A percentile compares a stretch with the other conserved stretches of the same genome.
phyloP scores from a whole-genome alignment of 2,113 vertebrate species.

The Alligator mississippiensis region DNA sequence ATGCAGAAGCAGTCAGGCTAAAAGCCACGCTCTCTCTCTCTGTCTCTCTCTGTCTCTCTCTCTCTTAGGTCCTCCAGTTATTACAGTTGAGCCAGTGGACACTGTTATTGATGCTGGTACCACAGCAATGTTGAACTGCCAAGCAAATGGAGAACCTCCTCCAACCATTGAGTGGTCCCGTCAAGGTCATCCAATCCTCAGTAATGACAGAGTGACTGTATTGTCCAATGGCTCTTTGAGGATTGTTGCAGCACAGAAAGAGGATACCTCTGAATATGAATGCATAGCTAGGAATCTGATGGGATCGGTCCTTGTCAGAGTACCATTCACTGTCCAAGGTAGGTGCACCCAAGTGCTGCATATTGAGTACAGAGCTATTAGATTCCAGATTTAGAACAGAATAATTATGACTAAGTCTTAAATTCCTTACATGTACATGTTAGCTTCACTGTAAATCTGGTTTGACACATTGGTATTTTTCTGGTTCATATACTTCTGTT shows the following conservation, averaged over 20 bases:
- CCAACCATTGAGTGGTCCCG: slow-evolving; percentile 89
- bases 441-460: not conserved
- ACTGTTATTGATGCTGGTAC: slow-evolving; percentile 84
- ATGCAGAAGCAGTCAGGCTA: not conserved
- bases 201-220: slow-evolving; percentile 74
- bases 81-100: slow-evolving; percentile 85
- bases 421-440: not conserved
- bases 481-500: not conserved
- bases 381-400: not conserved
- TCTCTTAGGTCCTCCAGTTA: slow-evolving; percentile 85
- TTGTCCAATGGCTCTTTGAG: slow-evolving; percentile 88
- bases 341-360: slow-evolving; percentile 7
- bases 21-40: not conserved
- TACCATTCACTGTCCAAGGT: slow-evolving; percentile 89
- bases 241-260: slow-evolving; percentile 82
- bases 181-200: slow-evolving; percentile 80
- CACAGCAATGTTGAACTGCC: slow-evolving; percentile 87
- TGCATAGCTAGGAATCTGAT: slow-evolving; percentile 93
- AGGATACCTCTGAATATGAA: slow-evolving; percentile 92
- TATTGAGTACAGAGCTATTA: not conserved
- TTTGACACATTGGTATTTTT: not conserved
- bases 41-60: not conserved
- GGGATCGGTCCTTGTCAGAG: slow-evolving; percentile 87
- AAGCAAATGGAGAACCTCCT: slow-evolving; percentile 88
- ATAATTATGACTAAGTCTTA: not conserved